Conservation (phyloP, 2,797 vertebrate species). For the Glyptemys insculpta region DNA sequence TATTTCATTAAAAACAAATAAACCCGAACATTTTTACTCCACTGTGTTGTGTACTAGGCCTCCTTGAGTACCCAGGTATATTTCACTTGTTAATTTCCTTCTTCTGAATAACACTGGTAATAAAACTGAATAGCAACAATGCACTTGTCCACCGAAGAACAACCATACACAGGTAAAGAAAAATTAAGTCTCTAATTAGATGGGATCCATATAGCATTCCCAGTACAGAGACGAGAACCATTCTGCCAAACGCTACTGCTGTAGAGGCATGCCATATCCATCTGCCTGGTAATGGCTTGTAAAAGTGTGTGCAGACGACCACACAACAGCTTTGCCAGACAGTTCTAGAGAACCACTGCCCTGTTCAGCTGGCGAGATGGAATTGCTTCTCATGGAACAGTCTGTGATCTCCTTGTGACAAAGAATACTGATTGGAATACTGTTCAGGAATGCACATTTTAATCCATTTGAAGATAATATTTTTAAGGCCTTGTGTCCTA, state of each 20-base stretch:
- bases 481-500: not conserved
- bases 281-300: fast-evolving
- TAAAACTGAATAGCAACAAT: not conserved
- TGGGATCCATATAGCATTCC: not conserved
- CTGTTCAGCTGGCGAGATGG: not conserved
- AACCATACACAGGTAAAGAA: not conserved
- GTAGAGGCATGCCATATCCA: not conserved
- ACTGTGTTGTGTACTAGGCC: not conserved
- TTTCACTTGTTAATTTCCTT: not conserved
- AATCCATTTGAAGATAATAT: not conserved
- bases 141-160: not conserved
- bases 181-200: not conserved
- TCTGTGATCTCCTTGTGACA: not conserved
- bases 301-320: fast-evolving
- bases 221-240: not conserved
- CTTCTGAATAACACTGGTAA: not conserved
- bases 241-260: not conserved
- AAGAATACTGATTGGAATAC: not conserved
- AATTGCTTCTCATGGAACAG: not conserved
- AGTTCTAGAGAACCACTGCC: not conserved
- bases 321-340: not conserved
- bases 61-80: not conserved
- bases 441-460: not conserved
- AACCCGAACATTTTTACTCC: not conserved
- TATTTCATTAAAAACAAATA: not conserved